A percentile compares a stretch with the other conserved stretches of the same genome.
These are phyloP conservation scores for Nerophis lumbriciformis DNA, from an alignment of 2,113 vertebrate genomes.

Conservation along the genomic window DNA sequence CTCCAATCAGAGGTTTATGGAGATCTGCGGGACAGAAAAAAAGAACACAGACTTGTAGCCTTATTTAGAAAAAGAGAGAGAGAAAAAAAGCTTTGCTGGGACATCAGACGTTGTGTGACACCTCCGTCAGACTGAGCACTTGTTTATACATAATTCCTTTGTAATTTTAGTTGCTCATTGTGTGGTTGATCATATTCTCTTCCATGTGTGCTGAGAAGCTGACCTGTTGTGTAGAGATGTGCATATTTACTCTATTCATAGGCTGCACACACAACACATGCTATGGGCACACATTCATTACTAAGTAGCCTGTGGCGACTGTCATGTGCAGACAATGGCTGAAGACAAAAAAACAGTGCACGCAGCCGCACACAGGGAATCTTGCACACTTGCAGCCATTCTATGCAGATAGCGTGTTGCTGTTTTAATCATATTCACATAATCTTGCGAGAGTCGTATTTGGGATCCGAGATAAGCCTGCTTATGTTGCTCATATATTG, in stretches of 20 bases:
- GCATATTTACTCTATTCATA: slow-evolving; percentile 68
- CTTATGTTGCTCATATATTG: slow-evolving; percentile 57
- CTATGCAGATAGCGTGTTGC: slow-evolving; percentile 12
- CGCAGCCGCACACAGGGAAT: slow-evolving; percentile 36
- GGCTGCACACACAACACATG: slow-evolving; percentile 54
- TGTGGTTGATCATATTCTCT: slow-evolving; percentile 54
- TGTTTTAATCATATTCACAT: slow-evolving; percentile 59
- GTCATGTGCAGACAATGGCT: slow-evolving; percentile 66
- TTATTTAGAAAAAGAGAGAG: slow-evolving; percentile 44
- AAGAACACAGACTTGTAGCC: slow-evolving; percentile 48
- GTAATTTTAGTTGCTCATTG: slow-evolving; percentile 54
- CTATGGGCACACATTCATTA: slow-evolving; percentile 71
- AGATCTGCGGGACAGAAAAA: slow-evolving; percentile 47
- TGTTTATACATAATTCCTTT: slow-evolving; percentile 67
- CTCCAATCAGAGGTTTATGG: slow-evolving; percentile 48
- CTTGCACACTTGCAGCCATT: slow-evolving; percentile 63
- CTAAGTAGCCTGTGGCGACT: slow-evolving; percentile 69
- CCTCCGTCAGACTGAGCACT: slow-evolving; percentile 43
- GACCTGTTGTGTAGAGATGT: slow-evolving; percentile 70
- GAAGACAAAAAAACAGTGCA: slow-evolving; percentile 53
- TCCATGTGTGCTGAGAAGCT: slow-evolving; percentile 54
- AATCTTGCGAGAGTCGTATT: slow-evolving; percentile 51
- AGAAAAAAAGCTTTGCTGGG: slow-evolving; percentile 45
- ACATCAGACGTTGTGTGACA: slow-evolving; percentile 55
- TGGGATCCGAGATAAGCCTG: slow-evolving; percentile 62